Evolutionary conservation across 2,888 invertebrate species (phyloP), one percentile per base, ranked within the genome.

Genomic region (Stramonita haemastoma): DNA sequence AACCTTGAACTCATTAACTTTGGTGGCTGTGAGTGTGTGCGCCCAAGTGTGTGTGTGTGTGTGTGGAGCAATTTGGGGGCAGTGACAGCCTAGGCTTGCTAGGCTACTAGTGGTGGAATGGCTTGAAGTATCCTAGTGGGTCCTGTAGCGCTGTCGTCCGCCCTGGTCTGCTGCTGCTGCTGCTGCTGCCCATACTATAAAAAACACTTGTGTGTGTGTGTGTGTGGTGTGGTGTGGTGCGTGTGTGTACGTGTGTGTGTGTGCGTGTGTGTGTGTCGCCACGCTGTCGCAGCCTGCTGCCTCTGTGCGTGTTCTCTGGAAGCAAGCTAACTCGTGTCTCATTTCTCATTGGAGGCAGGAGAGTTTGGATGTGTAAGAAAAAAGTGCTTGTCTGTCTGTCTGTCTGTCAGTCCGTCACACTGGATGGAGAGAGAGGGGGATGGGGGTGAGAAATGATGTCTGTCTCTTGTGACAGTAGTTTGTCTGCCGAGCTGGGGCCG

Each of bases 201-300:
- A 79, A 77, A 79, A 19, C 77, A 79, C 77, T 32, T 32, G 77
- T 79, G 77, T 26, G 32, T 73, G 79, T 83, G 81, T 83, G 81
- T 83, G 79, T 83, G 81, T 83, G 81, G 79, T 83, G 81, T 83
- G 81, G 79, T 83, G 81, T 83, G 81, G 79, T 83, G 81, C 46
- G 81, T 83, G 79, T 83, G 81, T 83, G 81, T 83, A 19, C 60
- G 11, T 19, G 60, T 60, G 60, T 60, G 60, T 32, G 77, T 79
- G 77, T 26, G 32, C n/a, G 77, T 79, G 77, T 26, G 32, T 73
- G 79, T 83, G 81, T 83, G 81, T 83, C 81, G 81, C 81, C 46
- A 46, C 36, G 81, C 46, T 79, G 79, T 79, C 79, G 22, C 79
- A 26, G 79, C 79, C 34, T 32, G 1, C n/a, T 34, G 6, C 17